Evolutionary conservation across 2,888 invertebrate genomes (phyloP).

Genomic region (Sphaerophoria taeniata): DNA sequence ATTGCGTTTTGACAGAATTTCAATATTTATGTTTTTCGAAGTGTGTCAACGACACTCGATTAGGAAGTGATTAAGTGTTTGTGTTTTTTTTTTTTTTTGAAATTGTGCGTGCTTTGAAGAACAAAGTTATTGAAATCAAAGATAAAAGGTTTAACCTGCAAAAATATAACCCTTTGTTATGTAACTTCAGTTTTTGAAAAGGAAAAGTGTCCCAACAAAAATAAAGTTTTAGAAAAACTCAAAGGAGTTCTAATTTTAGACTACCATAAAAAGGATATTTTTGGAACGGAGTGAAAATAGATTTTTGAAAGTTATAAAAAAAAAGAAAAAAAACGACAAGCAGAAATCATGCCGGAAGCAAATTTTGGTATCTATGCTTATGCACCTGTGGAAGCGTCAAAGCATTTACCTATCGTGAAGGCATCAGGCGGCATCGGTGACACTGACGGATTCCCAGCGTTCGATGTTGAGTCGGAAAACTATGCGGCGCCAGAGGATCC

Average conservation of each 20-base stretch:
- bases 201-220: slow-evolving; percentile 37
- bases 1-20: slow-evolving; percentile 8
- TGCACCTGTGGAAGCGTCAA: slow-evolving; percentile 79
- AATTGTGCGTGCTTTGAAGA: background rate
- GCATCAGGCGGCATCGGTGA: slow-evolving; percentile 82
- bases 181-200: slow-evolving; percentile 38
- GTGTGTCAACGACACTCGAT: background rate
- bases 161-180: slow-evolving; percentile 43
- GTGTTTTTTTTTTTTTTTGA: background rate
- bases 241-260: slow-evolving; percentile 60
- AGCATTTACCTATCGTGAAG: slow-evolving; percentile 80
- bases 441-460: slow-evolving; percentile 82
- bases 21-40: slow-evolving; percentile 13
- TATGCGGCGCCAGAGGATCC: slow-evolving; percentile 81
- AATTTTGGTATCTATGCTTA: slow-evolving; percentile 76
- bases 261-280: slow-evolving; percentile 53
- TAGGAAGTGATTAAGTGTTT: slow-evolving; percentile 6
- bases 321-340: slow-evolving; percentile 6
- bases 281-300: slow-evolving; percentile 50
- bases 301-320: slow-evolving; percentile 17
- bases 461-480: slow-evolving; percentile 81
- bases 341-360: slow-evolving; percentile 79
- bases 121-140: background rate
- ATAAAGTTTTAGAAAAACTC: slow-evolving; percentile 13
- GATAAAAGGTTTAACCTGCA: slow-evolving; percentile 41